A percentile compares a stretch with the other conserved stretches of the same genome.
These are phyloP conservation scores for Nesidiocoris tenuis DNA, from an alignment of 2,888 invertebrate genomes.

Conservation along the genomic window DNA sequence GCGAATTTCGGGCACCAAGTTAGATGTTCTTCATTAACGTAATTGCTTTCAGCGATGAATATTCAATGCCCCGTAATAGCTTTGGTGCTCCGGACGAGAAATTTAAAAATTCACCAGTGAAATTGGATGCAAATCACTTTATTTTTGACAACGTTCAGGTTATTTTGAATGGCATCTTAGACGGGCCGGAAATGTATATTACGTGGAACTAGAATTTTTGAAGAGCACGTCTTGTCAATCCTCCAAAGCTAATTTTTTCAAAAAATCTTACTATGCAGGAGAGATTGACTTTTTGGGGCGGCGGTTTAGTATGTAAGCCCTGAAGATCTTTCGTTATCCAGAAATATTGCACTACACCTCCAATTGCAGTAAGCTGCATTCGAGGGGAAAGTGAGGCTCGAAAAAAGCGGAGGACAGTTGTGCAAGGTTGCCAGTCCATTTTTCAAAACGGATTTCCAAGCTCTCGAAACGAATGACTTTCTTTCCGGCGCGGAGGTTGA, in stretches of 20 bases:
- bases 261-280: no score
- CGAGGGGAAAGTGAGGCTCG: no score
- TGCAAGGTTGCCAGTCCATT: neutral
- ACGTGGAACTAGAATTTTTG: no score
- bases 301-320: no score
- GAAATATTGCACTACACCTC: neutral
- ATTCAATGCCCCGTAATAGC: neutral
- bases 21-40: neutral
- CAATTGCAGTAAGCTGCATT: no score
- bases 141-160: neutral
- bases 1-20: neutral
- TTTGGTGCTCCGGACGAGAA: neutral
- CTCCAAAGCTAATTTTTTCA: no score
- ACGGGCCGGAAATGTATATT: no score
- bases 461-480: neutral
- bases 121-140: neutral
- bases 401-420: no score
- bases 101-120: neutral
- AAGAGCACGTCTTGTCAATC: no score
- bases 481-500: neutral
- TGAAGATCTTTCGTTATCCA: no score
- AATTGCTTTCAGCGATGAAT: neutral
- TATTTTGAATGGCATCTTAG: no score
- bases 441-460: neutral
- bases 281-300: no score